A percentile compares a stretch with the other conserved stretches of the same genome.
Conservation (phyloP, 2,113 vertebrate genomes). For the Dolichallabes microphthalmus region DNA sequence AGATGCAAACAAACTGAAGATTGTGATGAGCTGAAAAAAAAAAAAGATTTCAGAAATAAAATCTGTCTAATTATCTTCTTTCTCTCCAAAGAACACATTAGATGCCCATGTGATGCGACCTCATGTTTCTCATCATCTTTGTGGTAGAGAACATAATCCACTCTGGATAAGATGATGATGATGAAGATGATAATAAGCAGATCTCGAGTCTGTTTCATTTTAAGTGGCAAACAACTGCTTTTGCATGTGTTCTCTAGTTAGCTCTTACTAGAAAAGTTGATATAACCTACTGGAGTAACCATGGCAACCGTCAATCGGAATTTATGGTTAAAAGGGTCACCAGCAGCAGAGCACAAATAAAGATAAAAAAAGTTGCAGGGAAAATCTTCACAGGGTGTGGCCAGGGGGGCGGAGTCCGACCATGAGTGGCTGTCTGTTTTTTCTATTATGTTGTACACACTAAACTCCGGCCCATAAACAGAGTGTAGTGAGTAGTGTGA, state of each 20-base stretch:
- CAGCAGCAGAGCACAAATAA: not conserved
- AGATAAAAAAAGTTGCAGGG: not conserved
- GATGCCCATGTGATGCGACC: constrained; percentile 13
- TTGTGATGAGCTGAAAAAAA: constrained; percentile 13
- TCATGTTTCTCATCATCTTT: constrained; percentile 52
- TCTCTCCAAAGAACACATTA: constrained; percentile 55
- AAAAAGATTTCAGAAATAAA: constrained; percentile 31
- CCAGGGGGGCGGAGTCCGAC: not conserved
- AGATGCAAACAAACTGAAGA: constrained; percentile 41
- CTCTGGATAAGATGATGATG: constrained; percentile 50
- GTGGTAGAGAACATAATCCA: constrained; percentile 60
- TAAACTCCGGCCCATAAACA: not conserved
- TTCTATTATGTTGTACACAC: not conserved
- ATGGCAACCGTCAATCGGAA: not conserved
- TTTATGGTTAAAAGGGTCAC: not conserved
- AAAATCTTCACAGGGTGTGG: not conserved
- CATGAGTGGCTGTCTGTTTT: not conserved
- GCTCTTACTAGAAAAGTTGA: too few relatives aligned
- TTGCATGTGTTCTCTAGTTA: not conserved
- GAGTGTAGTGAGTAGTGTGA: too few relatives aligned
- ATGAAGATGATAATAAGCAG: not conserved
- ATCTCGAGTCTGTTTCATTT: not conserved
- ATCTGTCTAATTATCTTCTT: constrained; percentile 53
- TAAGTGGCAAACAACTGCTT: not conserved
- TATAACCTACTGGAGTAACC: not conserved